Percentiles rank a stretch among this genome's conserved stretches.
These are phyloP conservation scores for Bovichtus variegatus DNA, from an alignment of 2,797 vertebrate species.

Conservation along the genomic window DNA sequence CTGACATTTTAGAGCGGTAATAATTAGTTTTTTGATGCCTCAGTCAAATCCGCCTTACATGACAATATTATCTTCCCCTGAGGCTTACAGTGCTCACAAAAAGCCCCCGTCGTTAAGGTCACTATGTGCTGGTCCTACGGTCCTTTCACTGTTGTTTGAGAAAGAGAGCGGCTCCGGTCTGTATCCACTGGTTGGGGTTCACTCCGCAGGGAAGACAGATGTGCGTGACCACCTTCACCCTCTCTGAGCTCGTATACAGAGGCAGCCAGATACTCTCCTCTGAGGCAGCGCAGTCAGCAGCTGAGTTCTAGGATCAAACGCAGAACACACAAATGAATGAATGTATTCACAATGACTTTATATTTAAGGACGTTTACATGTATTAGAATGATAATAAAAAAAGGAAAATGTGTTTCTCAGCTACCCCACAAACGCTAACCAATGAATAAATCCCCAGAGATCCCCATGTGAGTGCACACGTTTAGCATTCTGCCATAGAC, in stretches of 20 bases:
- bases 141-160: slow-evolving; percentile 89
- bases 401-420: neutral
- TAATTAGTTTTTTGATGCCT: slow-evolving; percentile 9
- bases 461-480: neutral
- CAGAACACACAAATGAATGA: neutral
- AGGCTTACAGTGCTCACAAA: neutral
- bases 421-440: neutral
- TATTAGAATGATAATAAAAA: no score
- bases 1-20: slow-evolving; percentile 8
- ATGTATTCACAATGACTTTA: neutral
- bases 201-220: slow-evolving; percentile 91
- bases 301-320: slow-evolving; percentile 48
- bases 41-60: slow-evolving; percentile 5
- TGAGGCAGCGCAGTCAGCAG: slow-evolving; percentile 65
- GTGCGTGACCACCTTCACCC: slow-evolving; percentile 92
- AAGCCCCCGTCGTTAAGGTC: neutral
- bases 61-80: slow-evolving; percentile 1
- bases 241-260: slow-evolving; percentile 91
- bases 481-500: neutral
- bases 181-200: slow-evolving; percentile 92
- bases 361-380: slow-evolving; percentile 7
- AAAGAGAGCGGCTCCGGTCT: slow-evolving; percentile 94
- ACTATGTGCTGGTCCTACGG: neutral
- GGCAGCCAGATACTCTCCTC: slow-evolving; percentile 94
- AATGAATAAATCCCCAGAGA: neutral